Evolutionary conservation across 1,140 invertebrate genomes (phyloP), one percentile per base, ranked within the genome.

Genomic region (Contarinia nasturtii): DNA sequence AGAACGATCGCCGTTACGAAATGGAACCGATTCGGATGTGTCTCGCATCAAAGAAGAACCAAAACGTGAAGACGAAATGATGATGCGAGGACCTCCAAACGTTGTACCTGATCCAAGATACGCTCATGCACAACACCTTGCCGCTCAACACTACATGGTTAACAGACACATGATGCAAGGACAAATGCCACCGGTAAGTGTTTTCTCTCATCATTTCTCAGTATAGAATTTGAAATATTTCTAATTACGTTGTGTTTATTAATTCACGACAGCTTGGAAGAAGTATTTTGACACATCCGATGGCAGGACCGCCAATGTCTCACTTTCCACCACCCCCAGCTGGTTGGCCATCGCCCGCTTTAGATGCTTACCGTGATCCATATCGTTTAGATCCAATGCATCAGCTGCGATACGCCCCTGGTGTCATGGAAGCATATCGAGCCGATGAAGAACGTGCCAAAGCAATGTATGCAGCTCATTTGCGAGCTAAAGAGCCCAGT

Each of bases 361-460:
- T 74, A 53, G 74, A 77, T 1, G 73, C 65, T 40, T 60, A 73
- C 50, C 71, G 77, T 51, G 76, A 80, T 59, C 70, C 76, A 2
- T 84, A 80, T 56, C 70, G 66, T 15, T 54, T 79, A 72, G 76
- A 78, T 54, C 74, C 76, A 17, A 67, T 81, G 14, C 41, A 43
- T 43, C 41, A 43, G 18, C 61, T 79, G 54, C 71, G 76, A 5
- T 82, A 80, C 56, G 81, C 77, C 58, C 78, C 79, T 1, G 63
- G 83, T 27, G 76, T 83, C 67, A 79, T 81, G 49, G 77, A 76
- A 1, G 78, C 78, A 10, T 74, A 77, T 48, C 68, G 77, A 10
- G 76, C 73, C 8, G 80, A 86, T 53, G 80, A 82, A 51, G 80
- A 84, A 57, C 70, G 80, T 42, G 75, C 77, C 1, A 83, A 83